Evolutionary conservation across 2,113 vertebrate genomes (phyloP).

Genomic region (Pelecanoides urinatrix): DNA sequence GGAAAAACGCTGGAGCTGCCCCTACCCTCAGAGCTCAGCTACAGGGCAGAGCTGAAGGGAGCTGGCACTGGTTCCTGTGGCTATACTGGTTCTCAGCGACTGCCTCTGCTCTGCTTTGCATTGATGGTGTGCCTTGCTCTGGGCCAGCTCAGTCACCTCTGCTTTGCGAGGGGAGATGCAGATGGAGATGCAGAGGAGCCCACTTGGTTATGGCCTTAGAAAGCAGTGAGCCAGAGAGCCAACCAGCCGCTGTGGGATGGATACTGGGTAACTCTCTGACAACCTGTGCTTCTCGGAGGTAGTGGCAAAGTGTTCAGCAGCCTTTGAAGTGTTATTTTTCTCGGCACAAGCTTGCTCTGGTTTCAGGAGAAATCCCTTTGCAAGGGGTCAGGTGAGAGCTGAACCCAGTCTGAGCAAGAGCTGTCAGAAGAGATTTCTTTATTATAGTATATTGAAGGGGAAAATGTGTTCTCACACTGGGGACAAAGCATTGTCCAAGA

Average conservation of each 20-base stretch:
- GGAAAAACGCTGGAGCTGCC: background rate
- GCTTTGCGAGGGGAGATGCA: background rate
- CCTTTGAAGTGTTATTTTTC: background rate
- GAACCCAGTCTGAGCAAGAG: background rate
- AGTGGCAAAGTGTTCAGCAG: background rate
- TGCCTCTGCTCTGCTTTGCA: background rate
- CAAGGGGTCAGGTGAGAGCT: background rate
- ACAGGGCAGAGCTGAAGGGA: background rate
- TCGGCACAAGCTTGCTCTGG: background rate
- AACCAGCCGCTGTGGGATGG: background rate
- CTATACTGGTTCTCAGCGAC: background rate
- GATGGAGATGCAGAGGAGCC: background rate
- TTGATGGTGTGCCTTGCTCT: background rate
- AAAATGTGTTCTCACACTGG: background rate
- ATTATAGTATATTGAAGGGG: background rate
- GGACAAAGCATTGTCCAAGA: background rate
- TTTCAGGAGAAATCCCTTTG: background rate
- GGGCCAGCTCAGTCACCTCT: background rate
- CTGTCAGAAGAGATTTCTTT: background rate
- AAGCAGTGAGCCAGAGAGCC: background rate
- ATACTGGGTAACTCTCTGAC: background rate
- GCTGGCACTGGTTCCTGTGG: background rate
- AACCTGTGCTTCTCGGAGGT: background rate
- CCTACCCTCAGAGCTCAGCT: background rate
- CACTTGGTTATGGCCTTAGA: background rate